Conservation (phyloP, 2,113 vertebrate genomes). For the Diphyllodes magnificus region DNA sequence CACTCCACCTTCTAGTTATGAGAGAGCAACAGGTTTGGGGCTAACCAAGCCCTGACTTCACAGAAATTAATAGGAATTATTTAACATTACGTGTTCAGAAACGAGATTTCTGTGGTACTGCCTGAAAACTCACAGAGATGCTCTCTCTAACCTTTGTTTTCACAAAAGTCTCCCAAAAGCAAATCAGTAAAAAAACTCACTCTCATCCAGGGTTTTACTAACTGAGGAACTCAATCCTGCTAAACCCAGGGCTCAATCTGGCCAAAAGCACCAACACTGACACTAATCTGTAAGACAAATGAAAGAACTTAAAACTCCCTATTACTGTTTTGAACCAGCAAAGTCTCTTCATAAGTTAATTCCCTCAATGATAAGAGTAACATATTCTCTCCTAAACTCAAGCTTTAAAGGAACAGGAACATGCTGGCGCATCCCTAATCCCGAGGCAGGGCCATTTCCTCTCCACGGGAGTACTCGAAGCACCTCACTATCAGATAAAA, state of each 20-base stretch:
- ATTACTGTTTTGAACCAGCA: not conserved
- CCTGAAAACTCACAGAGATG: not conserved
- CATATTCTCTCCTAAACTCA: not conserved
- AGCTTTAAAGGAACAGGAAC: not conserved
- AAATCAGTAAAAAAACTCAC: not conserved
- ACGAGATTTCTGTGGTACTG: not conserved
- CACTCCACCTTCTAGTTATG: not conserved
- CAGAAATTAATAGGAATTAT: not conserved
- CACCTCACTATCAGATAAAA: not conserved
- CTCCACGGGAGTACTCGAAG: not conserved
- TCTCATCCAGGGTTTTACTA: not conserved
- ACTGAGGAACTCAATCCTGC: not conserved
- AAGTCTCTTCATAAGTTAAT: not conserved
- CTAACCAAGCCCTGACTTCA: not conserved
- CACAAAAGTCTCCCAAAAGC: not conserved
- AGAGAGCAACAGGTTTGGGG: not conserved
- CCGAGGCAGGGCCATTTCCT: not conserved
- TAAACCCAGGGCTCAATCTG: not conserved
- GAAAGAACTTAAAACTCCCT: not conserved
- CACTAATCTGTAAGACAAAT: not conserved
- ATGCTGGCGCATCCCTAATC: rapidly evolving
- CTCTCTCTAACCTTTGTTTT: not conserved
- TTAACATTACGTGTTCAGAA: not conserved
- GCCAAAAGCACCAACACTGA: not conserved
- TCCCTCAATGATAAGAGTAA: not conserved